Conservation (phyloP, 2,888 invertebrate species). For the Toxonevra muliebris region DNA sequence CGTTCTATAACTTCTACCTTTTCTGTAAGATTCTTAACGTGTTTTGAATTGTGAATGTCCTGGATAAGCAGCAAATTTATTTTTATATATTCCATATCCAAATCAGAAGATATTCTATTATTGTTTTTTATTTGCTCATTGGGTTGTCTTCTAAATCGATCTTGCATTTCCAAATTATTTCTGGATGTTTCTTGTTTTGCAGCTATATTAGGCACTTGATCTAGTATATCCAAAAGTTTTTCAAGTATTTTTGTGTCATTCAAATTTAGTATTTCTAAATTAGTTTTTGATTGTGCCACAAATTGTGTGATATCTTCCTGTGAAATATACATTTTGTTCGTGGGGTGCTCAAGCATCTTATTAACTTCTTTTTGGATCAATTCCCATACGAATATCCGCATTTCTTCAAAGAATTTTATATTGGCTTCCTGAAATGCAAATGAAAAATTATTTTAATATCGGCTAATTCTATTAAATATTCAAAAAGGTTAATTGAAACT, state of each 20-base stretch:
- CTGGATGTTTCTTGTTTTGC: not conserved
- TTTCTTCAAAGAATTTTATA: slow-evolving; percentile 4
- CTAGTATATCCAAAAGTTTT: slow-evolving; percentile 16
- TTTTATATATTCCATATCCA: slow-evolving; percentile 9
- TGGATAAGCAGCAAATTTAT: slow-evolving; percentile 6
- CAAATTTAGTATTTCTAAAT: slow-evolving; percentile 9
- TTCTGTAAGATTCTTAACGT: not conserved
- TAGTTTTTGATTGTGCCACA: slow-evolving; percentile 4
- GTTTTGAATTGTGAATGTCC: not conserved
- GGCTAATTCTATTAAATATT: too few relatives aligned
- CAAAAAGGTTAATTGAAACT: too few relatives aligned
- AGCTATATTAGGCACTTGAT: not conserved
- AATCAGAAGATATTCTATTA: not conserved
- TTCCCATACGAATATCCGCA: not conserved
- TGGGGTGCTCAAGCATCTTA: slow-evolving; percentile 17
- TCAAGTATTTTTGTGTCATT: slow-evolving; percentile 2
- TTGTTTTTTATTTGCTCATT: not conserved
- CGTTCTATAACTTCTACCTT: not conserved
- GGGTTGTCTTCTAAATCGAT: slow-evolving; percentile 10
- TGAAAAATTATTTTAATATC: not conserved
- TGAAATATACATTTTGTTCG: slow-evolving; percentile 4
- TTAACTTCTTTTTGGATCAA: slow-evolving; percentile 16
- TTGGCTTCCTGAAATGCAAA: slow-evolving; percentile 13
- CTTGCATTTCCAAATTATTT: not conserved
- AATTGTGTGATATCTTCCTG: slow-evolving; percentile 11